phyloP scores from a whole-genome alignment of 2,797 vertebrate species.

The Pseudochromis fuscus region DNA sequence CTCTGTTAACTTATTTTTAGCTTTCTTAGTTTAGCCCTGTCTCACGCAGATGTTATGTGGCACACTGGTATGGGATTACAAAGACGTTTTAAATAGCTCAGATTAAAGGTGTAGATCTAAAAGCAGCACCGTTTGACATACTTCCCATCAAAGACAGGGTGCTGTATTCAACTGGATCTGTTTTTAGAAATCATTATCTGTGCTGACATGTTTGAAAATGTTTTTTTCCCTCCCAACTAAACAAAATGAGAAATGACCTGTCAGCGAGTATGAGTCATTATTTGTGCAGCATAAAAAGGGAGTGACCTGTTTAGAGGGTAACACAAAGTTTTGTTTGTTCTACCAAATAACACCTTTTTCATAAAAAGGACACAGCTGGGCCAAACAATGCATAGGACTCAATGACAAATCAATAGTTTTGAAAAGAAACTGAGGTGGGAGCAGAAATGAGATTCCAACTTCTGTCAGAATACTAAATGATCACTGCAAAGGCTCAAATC shows the following conservation, averaged over 20 bases:
- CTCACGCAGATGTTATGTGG: slow-evolving; percentile 7
- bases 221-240: neutral
- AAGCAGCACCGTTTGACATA: too few relatives aligned
- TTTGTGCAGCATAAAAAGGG: slow-evolving; percentile 6
- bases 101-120: slow-evolving; percentile 11
- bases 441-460: slow-evolving; percentile 42
- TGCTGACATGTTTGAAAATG: neutral
- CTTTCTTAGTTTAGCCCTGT: slow-evolving; percentile 18
- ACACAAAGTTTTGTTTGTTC: slow-evolving; percentile 40
- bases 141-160: too few relatives aligned
- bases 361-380: slow-evolving; percentile 59
- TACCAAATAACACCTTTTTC: slow-evolving; percentile 18
- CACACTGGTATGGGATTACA: slow-evolving; percentile 7
- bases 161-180: neutral
- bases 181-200: neutral
- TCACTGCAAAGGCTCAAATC: slow-evolving; percentile 17
- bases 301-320: slow-evolving; percentile 27
- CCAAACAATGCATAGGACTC: slow-evolving; percentile 32
- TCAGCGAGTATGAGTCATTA: neutral
- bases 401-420: slow-evolving; percentile 55
- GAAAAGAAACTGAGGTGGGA: slow-evolving; percentile 33
- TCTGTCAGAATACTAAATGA: slow-evolving; percentile 29
- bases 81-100: slow-evolving; percentile 26
- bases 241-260: neutral
- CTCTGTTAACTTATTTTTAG: slow-evolving; percentile 17